These are phyloP conservation scores for Drosophila atripex DNA, from an alignment of 2,888 invertebrate genomes.

Conservation along the genomic window DNA sequence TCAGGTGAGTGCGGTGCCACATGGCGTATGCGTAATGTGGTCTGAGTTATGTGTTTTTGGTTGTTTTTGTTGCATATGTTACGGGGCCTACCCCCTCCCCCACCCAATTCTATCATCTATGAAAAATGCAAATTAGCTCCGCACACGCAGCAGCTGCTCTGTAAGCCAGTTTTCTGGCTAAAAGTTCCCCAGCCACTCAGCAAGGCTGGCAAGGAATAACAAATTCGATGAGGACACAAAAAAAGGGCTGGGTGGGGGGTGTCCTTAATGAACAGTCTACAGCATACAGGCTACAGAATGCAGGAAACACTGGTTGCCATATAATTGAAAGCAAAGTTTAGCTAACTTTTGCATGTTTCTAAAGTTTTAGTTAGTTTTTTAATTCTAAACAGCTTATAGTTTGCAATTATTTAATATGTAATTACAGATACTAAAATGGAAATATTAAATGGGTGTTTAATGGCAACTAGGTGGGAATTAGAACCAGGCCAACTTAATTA, in stretches of 20 bases:
- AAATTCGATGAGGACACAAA: conserved; percentile 6
- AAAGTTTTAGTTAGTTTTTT: no score
- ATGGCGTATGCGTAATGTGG: conserved; percentile 59
- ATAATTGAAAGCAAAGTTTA: not conserved
- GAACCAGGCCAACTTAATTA: not conserved
- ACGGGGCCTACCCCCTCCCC: no score
- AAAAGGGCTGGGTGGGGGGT: not conserved
- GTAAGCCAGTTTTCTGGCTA: conserved; percentile 7
- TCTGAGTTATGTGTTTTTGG: conserved; percentile 24
- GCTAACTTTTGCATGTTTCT: not conserved
- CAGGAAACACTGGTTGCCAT: not conserved
- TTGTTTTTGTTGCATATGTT: conserved; percentile 45
- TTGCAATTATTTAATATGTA: not conserved
- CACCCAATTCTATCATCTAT: conserved; percentile 16
- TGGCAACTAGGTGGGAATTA: not conserved
- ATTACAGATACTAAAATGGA: no score
- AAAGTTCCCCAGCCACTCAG: conserved; percentile 22
- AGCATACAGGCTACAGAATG: not conserved
- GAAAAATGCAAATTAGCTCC: conserved; percentile 65
- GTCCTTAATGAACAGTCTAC: conserved; percentile 20
- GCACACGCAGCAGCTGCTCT: conserved; percentile 49
- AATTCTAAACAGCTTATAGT: not conserved
- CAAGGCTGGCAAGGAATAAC: conserved; percentile 16
- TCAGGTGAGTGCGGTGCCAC: conserved; percentile 79
- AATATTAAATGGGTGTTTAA: no score